Evolutionary conservation across 2,797 vertebrate species (phyloP), one percentile per base, ranked within the genome.

Genomic region (Rousettus madagascariensis): DNA sequence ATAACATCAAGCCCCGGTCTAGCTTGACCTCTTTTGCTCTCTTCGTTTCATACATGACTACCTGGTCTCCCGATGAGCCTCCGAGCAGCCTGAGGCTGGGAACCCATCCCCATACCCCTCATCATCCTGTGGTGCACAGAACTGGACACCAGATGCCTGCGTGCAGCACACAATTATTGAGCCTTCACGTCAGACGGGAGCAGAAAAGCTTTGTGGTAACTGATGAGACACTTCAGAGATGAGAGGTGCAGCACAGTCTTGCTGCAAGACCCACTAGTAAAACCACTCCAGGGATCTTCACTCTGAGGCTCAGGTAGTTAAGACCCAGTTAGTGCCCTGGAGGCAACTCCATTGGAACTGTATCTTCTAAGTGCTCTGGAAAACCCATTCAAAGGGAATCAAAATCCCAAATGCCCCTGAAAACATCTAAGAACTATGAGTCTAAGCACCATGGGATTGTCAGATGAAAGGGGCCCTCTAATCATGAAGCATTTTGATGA

Each of bases 401-500:
- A 16, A 77, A 92, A 93, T 75, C 59, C 71, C 59, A 69, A 41
- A 53, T 49, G 41, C 49, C 38, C 41, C 17, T 68, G 77, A 55
- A 94, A 80, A 92, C 11, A 11, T 79, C 20, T 95, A 68, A 46
- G 51, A 80, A 59, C 69, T 65, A 0, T 74, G 36, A 72, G 30
- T 49, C 49, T 41, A 68, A 91, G 36, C 15, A 33, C 61, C 30
- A 57, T 8, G 24, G 63, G 43, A 28, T 38, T 36, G 78, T 59
- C 24, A 11, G 33, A 28, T 68, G 66, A 88, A 93, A 82, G 72
- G 19, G 6, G 2, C 36, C 53, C 61, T 94, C 72, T 91, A 57
- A 87, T 95, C 85, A 69, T 22, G 66, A 90, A 82, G 77, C 87
- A 71, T 90, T 89, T 83, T 95, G 57, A 85, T 82, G 41, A 88